phyloP scores from a whole-genome alignment of 1,140 invertebrate species.

The Drosophila orosa region DNA sequence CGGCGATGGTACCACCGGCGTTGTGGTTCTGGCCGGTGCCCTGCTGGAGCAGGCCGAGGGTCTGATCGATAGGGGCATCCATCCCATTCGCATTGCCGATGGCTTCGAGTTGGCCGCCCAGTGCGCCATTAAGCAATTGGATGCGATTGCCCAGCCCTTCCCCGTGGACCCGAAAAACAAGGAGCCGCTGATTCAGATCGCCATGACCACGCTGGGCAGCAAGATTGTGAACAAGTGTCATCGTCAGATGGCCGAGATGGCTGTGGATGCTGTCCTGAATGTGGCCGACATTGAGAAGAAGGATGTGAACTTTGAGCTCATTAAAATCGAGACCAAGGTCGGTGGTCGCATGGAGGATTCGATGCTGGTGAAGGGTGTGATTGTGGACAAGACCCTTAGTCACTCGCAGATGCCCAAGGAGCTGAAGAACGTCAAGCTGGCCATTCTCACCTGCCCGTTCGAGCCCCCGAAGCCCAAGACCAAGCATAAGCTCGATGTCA shows the following conservation, averaged over 20 bases:
- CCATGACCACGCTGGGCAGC: constrained; percentile 99
- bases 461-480: constrained; percentile 99
- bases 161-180: constrained; percentile 92
- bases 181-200: constrained; percentile 96
- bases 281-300: constrained; percentile 92
- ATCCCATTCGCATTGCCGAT: constrained; percentile 99
- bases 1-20: constrained; percentile 99
- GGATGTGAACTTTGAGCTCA: constrained; percentile 99
- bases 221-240: constrained; percentile 98
- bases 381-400: constrained; percentile 99
- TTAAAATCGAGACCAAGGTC: constrained; percentile 99
- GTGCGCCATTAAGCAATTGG: constrained; percentile 93
- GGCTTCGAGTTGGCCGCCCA: constrained; percentile 99
- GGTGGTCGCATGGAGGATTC: constrained; percentile 99
- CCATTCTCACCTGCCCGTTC: constrained; percentile 99
- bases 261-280: constrained; percentile 94
- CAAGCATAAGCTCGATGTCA: constrained; percentile 99
- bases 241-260: constrained; percentile 99
- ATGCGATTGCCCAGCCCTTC: constrained; percentile 95
- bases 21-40: constrained; percentile 94
- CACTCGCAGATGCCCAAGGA: constrained; percentile 99
- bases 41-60: constrained; percentile 97
- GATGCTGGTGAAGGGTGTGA: constrained; percentile 97
- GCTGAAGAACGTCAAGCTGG: constrained; percentile 97
- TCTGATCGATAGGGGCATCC: constrained; percentile 97